Conservation (phyloP, 2,888 invertebrate species). For the Antitype chi region DNA sequence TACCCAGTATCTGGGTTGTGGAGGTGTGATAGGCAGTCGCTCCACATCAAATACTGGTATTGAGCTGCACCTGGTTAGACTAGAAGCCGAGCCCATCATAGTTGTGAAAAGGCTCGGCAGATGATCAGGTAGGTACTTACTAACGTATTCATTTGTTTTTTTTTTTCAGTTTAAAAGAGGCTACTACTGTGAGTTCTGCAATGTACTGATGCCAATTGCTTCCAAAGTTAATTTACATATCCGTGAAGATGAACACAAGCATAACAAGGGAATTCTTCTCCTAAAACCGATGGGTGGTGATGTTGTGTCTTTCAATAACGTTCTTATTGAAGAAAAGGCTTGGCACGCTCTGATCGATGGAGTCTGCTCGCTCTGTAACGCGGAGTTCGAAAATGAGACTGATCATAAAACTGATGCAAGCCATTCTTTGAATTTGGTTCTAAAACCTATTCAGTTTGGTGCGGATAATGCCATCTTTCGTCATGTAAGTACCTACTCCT, state of each 20-base stretch:
- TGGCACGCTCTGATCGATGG: conserved; percentile 80
- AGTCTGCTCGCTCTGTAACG: conserved; percentile 77
- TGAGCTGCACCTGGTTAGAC: too few species aligned
- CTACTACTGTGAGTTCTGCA: conserved; percentile 82
- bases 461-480: conserved; percentile 73
- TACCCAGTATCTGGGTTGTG: too few species aligned
- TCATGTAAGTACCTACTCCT: conserved; percentile 61
- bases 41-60: too few species aligned
- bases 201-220: conserved; percentile 71
- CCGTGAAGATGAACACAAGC: conserved; percentile 69
- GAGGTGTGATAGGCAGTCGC: too few species aligned
- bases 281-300: conserved; percentile 64
- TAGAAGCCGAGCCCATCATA: too few species aligned
- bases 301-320: conserved; percentile 71
- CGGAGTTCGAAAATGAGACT: conserved; percentile 73
- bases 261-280: conserved; percentile 66
- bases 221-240: conserved; percentile 77
- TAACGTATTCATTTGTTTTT: conserved; percentile 1
- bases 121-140: too few species aligned
- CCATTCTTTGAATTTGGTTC: conserved; percentile 77
- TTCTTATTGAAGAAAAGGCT: conserved; percentile 72
- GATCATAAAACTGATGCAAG: conserved; percentile 71
- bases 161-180: conserved; percentile 76
- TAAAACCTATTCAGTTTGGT: conserved; percentile 72
- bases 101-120: too few species aligned